Conservation (phyloP, 2,113 vertebrate species). For the Laterallus jamaicensis region DNA sequence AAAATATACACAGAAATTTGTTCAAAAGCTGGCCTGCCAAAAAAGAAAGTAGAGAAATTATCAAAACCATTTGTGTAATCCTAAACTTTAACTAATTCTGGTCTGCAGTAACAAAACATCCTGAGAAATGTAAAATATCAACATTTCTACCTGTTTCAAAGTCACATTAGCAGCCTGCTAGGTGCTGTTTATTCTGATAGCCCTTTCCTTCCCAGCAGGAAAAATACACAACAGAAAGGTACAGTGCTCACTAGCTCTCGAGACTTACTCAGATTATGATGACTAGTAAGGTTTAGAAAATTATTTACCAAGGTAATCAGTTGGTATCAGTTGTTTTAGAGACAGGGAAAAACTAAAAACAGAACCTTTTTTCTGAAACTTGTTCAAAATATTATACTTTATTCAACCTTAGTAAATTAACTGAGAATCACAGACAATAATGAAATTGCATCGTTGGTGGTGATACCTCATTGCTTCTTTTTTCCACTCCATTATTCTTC, state of each 20-base stretch:
- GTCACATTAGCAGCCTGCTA: background rate
- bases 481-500: background rate
- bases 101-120: background rate
- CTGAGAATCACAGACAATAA: background rate
- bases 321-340: background rate
- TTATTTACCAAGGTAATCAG: background rate
- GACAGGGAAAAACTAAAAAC: background rate
- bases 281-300: background rate
- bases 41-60: background rate
- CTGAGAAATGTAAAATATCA: background rate
- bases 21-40: background rate
- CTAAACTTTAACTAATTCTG: background rate
- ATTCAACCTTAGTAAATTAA: background rate
- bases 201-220: background rate
- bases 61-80: background rate
- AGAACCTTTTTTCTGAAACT: background rate
- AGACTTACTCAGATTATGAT: background rate
- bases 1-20: background rate
- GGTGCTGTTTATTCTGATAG: background rate
- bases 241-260: accelerated
- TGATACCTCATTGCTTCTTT: background rate
- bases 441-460: background rate
- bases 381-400: background rate
- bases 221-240: background rate
- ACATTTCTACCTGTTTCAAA: background rate